Percentiles rank a stretch among this genome's conserved stretches.
Evolutionary conservation across 2,113 vertebrate species (phyloP).

Genomic region (Microcebus griseorufus): DNA sequence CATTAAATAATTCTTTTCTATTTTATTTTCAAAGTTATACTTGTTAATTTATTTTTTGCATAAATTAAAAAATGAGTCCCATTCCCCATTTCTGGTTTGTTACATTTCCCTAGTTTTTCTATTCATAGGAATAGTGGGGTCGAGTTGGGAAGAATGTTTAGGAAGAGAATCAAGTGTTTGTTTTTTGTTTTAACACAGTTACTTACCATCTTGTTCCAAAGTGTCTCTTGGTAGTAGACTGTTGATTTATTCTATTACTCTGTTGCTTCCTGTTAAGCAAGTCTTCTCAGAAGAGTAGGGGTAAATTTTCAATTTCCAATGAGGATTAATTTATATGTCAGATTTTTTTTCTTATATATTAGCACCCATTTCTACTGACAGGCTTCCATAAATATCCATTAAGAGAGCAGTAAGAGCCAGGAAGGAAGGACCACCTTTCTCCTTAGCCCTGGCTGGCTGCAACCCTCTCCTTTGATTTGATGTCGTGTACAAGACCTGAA

Average conservation of each 20-base stretch:
- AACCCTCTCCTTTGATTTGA: slow-evolving; percentile 38
- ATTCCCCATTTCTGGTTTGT: slow-evolving; percentile 21
- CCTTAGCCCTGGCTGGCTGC: background rate
- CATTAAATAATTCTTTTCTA: background rate
- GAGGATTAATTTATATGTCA: slow-evolving; percentile 31
- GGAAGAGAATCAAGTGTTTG: slow-evolving; percentile 16
- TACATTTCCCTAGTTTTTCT: background rate
- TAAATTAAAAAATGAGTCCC: background rate
- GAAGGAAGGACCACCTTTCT: background rate
- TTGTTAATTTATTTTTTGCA: background rate
- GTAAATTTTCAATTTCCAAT: slow-evolving; percentile 36
- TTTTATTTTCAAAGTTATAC: slow-evolving; percentile 23
- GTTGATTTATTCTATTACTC: background rate
- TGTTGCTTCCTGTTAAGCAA: slow-evolving; percentile 7
- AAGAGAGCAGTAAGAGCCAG: background rate
- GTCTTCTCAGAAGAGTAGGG: slow-evolving; percentile 46
- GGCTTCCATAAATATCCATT: background rate
- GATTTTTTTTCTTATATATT: background rate
- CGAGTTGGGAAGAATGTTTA: background rate
- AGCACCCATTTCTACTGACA: background rate
- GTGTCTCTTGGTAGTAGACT: background rate
- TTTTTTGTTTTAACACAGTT: background rate
- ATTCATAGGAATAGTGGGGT: background rate
- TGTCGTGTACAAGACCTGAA: slow-evolving; percentile 67
- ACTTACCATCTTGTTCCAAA: background rate